Conservation (phyloP, 2,113 vertebrate species). For the Pteropus alecto region DNA sequence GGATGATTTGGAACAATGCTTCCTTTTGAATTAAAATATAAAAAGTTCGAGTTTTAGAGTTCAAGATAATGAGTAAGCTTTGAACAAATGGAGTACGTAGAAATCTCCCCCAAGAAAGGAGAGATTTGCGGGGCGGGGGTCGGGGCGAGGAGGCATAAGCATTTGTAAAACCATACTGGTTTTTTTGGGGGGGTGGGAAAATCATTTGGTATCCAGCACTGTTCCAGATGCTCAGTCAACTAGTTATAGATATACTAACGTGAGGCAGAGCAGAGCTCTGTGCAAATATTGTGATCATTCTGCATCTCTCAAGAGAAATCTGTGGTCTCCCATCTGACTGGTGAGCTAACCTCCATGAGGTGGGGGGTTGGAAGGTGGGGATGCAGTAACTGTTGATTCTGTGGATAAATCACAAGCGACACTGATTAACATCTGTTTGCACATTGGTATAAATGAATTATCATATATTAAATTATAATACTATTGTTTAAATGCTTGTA, state of each 20-base stretch:
- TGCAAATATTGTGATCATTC: background rate
- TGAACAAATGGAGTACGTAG: background rate
- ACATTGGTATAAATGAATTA: background rate
- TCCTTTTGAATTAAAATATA: conserved; percentile 52
- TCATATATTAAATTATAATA: background rate
- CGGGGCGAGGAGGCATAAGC: background rate
- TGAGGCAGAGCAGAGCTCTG: conserved; percentile 1
- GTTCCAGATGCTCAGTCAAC: conserved; percentile 42
- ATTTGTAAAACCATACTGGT: background rate
- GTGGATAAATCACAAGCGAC: background rate
- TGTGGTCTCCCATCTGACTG: background rate
- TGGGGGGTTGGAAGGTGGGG: background rate
- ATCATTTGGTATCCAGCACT: background rate
- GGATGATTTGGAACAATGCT: conserved; percentile 29
- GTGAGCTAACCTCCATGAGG: background rate
- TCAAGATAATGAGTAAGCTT: conserved; percentile 4
- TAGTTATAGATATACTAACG: conserved; percentile 36
- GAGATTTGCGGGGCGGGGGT: background rate
- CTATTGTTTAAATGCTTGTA: background rate
- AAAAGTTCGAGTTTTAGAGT: conserved; percentile 36
- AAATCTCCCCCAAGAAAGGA: background rate
- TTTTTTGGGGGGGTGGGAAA: background rate
- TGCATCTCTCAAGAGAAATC: background rate
- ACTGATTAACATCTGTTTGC: background rate
- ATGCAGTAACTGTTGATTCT: background rate